phyloP scores from a whole-genome alignment of 1,140 invertebrate genomes.

The Patella vulgata region DNA sequence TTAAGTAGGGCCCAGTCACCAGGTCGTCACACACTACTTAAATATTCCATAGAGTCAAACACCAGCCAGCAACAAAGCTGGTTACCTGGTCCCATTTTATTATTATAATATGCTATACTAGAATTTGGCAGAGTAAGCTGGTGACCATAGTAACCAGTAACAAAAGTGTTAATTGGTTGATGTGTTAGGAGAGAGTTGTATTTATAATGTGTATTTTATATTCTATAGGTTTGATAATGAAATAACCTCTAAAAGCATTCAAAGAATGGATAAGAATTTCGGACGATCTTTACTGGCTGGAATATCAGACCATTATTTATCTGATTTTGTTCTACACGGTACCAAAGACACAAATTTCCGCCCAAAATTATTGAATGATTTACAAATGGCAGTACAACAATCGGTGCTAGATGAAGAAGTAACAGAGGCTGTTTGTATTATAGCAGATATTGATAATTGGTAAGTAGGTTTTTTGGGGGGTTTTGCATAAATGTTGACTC shows the following conservation, averaged over 20 bases:
- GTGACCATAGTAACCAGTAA: no score
- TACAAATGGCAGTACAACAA: slow-evolving; percentile 71
- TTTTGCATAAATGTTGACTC: no score
- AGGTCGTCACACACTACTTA: no score
- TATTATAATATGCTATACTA: no score
- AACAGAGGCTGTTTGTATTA: slow-evolving; percentile 81
- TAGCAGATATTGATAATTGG: slow-evolving; percentile 87
- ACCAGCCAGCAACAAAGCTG: no score
- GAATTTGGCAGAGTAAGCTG: no score
- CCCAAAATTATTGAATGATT: slow-evolving; percentile 63
- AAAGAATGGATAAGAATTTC: slow-evolving; percentile 61
- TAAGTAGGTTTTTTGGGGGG: slow-evolving; percentile 68
- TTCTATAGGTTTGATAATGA: slow-evolving; percentile 30
- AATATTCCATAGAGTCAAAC: no score
- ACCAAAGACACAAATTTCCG: slow-evolving; percentile 62
- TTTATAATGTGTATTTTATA: no score
- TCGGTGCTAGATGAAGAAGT: slow-evolving; percentile 74
- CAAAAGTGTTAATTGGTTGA: no score
- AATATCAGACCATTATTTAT: slow-evolving; percentile 77
- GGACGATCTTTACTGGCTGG: slow-evolving; percentile 73
- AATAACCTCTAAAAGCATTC: slow-evolving; percentile 36
- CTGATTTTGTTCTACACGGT: slow-evolving; percentile 80
- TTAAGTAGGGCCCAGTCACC: no score
- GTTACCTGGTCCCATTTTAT: no score
- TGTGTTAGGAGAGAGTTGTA: no score